These are phyloP conservation scores for Monomorium pharaonis DNA, from an alignment of 1,140 invertebrate genomes.

Conservation along the genomic window DNA sequence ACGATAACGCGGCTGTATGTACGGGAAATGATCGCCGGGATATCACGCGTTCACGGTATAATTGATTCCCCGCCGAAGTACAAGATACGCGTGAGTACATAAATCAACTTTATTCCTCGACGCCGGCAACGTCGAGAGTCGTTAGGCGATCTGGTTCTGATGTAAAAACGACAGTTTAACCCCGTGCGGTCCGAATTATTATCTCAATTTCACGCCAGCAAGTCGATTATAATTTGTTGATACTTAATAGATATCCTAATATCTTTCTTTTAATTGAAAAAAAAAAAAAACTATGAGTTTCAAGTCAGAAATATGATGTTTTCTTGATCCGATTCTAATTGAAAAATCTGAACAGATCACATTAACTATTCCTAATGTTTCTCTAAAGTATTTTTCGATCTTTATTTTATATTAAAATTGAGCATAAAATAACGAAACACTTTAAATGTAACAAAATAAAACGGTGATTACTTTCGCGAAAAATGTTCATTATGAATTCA, in stretches of 20 bases:
- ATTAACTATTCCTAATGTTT: too few species aligned
- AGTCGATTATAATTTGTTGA: slow-evolving; percentile 24
- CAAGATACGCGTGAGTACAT: slow-evolving; percentile 31
- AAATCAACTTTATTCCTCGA: slow-evolving; percentile 33
- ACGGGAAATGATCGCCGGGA: slow-evolving; percentile 34
- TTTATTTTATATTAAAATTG: too few species aligned
- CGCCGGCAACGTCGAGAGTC: slow-evolving; percentile 13
- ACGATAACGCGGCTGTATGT: background rate
- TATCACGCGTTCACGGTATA: slow-evolving; percentile 30
- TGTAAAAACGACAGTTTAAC: slow-evolving; percentile 40
- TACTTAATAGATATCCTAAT: background rate
- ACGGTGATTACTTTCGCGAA: background rate
- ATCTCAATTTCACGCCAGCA: slow-evolving; percentile 29
- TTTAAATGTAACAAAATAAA: background rate
- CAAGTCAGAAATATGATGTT: too few species aligned
- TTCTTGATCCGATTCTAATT: too few species aligned
- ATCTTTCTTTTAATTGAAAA: too few species aligned
- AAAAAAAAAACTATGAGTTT: too few species aligned
- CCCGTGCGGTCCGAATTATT: slow-evolving; percentile 23
- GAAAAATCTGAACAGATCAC: too few species aligned
- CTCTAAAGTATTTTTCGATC: too few species aligned
- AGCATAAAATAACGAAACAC: too few species aligned
- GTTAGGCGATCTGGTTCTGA: slow-evolving; percentile 29
- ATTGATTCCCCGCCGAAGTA: slow-evolving; percentile 38
- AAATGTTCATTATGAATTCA: background rate